Conservation (phyloP, 2,113 vertebrate genomes). For the Suncus etruscus region DNA sequence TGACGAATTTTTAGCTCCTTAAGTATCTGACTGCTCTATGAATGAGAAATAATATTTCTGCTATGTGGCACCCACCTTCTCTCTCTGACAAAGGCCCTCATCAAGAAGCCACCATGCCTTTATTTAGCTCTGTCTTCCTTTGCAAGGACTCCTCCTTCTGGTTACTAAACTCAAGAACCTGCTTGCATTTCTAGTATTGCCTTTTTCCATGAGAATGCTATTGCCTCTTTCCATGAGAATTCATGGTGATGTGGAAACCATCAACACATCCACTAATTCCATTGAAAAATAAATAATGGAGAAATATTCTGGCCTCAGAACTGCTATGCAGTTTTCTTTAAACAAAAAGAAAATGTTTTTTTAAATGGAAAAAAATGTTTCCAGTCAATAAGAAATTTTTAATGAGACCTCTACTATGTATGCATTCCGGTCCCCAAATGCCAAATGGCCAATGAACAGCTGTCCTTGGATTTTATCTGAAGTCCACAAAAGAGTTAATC, state of each 20-base stretch:
- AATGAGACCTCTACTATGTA: not conserved
- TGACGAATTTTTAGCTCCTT: not conserved
- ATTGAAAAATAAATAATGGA: not conserved
- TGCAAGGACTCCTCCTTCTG: not conserved
- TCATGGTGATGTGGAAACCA: not conserved
- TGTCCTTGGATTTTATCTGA: not conserved
- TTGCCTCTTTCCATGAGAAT: not conserved
- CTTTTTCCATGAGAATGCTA: not conserved
- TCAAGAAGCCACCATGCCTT: rapidly evolving
- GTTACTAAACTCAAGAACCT: too few species aligned
- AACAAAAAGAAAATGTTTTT: slow-evolving; percentile 29
- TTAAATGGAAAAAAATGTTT: not conserved
- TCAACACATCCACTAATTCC: not conserved
- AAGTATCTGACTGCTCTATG: not conserved
- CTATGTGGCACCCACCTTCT: too few species aligned
- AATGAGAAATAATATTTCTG: not conserved
- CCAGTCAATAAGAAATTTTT: not conserved
- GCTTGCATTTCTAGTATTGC: not conserved
- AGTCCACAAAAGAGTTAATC: not conserved
- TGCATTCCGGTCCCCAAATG: not conserved
- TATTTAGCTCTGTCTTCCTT: not conserved
- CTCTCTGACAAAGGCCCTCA: not conserved
- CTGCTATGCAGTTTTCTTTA: not conserved
- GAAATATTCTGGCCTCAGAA: not conserved
- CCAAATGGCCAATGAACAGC: not conserved